Base-by-base conservation (phyloP, 2,113 vertebrate species). In the Myrmecophaga tridactyla region DNA sequence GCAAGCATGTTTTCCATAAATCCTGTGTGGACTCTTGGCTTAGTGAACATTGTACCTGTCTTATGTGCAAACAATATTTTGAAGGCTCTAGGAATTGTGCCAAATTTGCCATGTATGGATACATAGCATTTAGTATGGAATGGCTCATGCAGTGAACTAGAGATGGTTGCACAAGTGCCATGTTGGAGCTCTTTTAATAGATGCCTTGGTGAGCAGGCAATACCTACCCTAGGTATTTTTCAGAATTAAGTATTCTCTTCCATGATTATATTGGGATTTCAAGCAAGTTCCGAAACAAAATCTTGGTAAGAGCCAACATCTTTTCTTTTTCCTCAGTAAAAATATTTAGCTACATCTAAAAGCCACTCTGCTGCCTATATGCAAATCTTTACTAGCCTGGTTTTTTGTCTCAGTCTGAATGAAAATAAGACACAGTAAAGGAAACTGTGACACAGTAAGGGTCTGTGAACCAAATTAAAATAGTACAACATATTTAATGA, bases 201-300 rank as follows among this genome's bases (percentile, higher is more conserved):
- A 78, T 62, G 56, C 86, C 43, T 73, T 60, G 46, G 39, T 92
- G 58, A 94, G 41, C 60, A 14, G 41, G 27, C 70, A 90, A 73
- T 63, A 90, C 23, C 39, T 69, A 84, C 25, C 39, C 29, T 89
- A 91, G 34, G 70, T 88, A 88, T 60, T 90, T 89, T 62, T 86
- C 78, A 94, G 80, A 94, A 92, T 85, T 77, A 96, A 96, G 70
- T 70, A 78, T 62, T 87, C 56, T 81, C 84, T 29, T 95, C 31
- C 58, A 93, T 36, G 34, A 69, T 84, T 56, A 92, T 63, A 5
- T 17, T 84, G 51, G 34, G 36, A 95, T 86, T 11, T 69, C 76
- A 96, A 85, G 29, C 92, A 95, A 92, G 39, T 90, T 7, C 14
- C 48, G 1, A 89, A 78, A 80, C 39, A 95, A 94, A 48, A 53